A percentile compares a stretch with the other conserved stretches of the same genome.
Evolutionary conservation across 2,888 invertebrate genomes (phyloP).

Genomic region (Galerucella nymphaeae): DNA sequence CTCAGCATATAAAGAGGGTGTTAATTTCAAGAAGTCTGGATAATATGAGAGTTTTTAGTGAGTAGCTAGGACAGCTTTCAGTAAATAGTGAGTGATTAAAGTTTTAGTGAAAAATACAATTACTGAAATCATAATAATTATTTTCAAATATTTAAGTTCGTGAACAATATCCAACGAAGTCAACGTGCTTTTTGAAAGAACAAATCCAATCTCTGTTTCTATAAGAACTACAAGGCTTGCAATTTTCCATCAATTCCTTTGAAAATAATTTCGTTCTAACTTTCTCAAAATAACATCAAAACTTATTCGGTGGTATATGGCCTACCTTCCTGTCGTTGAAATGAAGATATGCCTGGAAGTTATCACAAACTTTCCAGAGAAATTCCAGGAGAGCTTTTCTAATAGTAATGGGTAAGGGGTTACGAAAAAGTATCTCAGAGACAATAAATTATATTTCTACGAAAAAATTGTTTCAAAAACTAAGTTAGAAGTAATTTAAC

Average conservation of each 20-base stretch:
- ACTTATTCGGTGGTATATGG: constrained; percentile 39
- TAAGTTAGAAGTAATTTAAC: no score
- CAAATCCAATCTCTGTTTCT: constrained; percentile 14
- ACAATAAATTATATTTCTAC: neutral
- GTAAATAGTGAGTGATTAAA: no score
- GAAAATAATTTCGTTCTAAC: constrained; percentile 40
- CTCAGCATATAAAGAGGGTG: no score
- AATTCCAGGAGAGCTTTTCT: constrained; percentile 41
- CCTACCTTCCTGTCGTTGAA: constrained; percentile 28
- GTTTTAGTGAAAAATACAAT: no score
- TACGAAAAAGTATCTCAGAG: neutral
- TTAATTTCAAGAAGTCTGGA: no score
- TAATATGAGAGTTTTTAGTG: no score
- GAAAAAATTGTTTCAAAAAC: no score
- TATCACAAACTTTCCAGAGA: constrained; percentile 39
- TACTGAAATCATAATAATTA: neutral
- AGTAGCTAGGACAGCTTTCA: no score
- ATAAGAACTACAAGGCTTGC: constrained; percentile 12
- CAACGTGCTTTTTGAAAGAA: no score
- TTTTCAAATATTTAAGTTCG: no score
- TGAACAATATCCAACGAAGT: neutral
- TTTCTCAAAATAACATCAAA: constrained; percentile 40
- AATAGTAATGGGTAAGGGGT: constrained; percentile 31
- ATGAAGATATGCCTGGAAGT: constrained; percentile 45
- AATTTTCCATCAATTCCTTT: constrained; percentile 12